Conservation (phyloP, 2,888 invertebrate species). For the Dicycla oo region DNA sequence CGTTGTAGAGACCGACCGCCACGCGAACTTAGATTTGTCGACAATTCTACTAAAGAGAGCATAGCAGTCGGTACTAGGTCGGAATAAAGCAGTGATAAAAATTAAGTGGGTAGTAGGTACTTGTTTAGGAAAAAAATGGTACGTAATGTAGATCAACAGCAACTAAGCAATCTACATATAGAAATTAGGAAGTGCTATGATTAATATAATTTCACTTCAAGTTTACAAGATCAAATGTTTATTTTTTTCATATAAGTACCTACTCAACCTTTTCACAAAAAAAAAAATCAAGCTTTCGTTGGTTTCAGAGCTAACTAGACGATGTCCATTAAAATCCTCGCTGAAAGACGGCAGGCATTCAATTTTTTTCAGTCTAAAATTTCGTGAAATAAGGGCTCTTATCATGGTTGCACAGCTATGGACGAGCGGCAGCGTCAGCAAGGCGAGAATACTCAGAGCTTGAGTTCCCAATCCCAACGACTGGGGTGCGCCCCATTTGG, state of each 20-base stretch:
- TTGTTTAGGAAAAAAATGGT: not conserved
- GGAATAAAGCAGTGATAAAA: not conserved
- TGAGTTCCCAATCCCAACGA: not conserved
- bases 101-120: no score
- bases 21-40: slow-evolving; percentile 61
- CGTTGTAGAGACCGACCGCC: slow-evolving; percentile 43
- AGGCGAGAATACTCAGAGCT: not conserved
- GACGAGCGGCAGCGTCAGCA: no score
- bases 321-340: not conserved
- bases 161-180: not conserved
- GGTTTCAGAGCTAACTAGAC: not conserved
- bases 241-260: not conserved
- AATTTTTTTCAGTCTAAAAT: not conserved
- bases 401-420: not conserved
- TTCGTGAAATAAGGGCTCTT: not conserved
- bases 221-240: not conserved
- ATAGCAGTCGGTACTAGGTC: not conserved
- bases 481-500: not conserved
- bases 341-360: not conserved
- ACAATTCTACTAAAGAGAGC: not conserved
- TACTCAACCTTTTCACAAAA: not conserved
- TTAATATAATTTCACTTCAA: not conserved
- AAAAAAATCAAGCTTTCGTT: not conserved
- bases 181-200: not conserved
- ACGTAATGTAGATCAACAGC: not conserved